Base-by-base conservation (phyloP, 2,888 invertebrate genomes). In the Dynastes hyllus region DNA sequence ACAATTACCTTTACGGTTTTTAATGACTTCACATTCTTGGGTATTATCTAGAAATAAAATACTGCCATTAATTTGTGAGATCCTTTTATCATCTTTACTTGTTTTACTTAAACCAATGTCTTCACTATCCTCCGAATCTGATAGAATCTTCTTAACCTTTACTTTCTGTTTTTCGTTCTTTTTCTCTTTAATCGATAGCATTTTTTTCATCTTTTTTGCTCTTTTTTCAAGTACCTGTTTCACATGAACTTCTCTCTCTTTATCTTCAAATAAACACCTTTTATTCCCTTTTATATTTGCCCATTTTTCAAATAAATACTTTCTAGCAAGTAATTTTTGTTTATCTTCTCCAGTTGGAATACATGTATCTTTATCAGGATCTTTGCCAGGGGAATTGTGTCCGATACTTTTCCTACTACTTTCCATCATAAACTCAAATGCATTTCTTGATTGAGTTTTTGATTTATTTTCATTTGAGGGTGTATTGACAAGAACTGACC, bases 351-450 rank as follows among this genome's bases (percentile, higher is more conserved):
- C 45, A 65, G 87, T 89, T 81, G 88, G 87, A 76, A 79, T 79
- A 79, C 87, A 88, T 32, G 82, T 80, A 80, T 88, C 87, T 77
- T 82, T 81, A 79, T 86, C 81, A 83, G 86, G 88, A 67, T 91
- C 91, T 88, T 92, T 92, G 0, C 93, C 93, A 8, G 92, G 91
- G 32, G 92, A 91, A 88, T 94, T 94, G 29, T 88, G 87, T 1
- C 94, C 94, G 80, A 94, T 91, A 69, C 90, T 90, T 86, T 92
- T 93, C 85, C 92, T 91, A 81, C 93, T 90, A 22, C 92, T 92
- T 81, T 92, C 92, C 94, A 94, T 94, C 89, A 94, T 90, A 45
- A 94, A 85, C 84, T 92, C 90, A 87, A 94, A 94, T 51, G 92
- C 93, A 90, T 94, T 89, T 67, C 73, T 80, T 13, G 65, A 65